Conservation (phyloP, 2,797 vertebrate genomes). For the Gymnothorax javanicus region DNA sequence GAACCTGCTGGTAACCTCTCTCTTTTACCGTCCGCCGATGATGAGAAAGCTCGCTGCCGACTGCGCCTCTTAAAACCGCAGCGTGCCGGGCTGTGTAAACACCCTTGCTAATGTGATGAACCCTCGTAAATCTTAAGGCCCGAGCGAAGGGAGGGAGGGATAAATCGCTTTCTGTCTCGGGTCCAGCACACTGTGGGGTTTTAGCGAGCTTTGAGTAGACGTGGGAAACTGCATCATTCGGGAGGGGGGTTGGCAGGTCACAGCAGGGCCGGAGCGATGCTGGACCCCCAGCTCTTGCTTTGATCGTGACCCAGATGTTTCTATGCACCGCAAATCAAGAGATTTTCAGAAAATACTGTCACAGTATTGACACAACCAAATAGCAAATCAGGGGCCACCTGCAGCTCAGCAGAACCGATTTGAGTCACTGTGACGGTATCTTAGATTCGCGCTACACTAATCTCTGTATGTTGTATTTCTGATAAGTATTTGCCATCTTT, state of each 20-base stretch:
- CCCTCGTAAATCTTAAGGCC: conserved; percentile 41
- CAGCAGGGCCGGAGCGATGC: neutral
- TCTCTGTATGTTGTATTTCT: neutral
- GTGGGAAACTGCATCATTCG: neutral
- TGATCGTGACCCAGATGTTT: neutral
- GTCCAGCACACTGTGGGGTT: neutral
- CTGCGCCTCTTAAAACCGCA: conserved; percentile 29
- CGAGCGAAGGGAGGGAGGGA: conserved; percentile 32
- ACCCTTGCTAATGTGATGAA: conserved; percentile 40
- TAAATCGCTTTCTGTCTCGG: conserved; percentile 20
- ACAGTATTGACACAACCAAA: neutral
- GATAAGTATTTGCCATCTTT: neutral
- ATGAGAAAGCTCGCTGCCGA: conserved; percentile 38
- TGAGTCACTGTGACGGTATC: neutral
- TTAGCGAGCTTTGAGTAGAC: neutral
- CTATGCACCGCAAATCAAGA: neutral
- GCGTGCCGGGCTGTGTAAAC: conserved; percentile 35
- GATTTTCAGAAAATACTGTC: neutral
- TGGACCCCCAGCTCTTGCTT: neutral
- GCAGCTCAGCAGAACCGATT: neutral
- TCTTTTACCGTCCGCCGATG: conserved; percentile 24
- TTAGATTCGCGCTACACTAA: neutral
- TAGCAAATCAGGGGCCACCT: neutral
- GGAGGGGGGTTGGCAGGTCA: neutral
- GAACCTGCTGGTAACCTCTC: conserved; percentile 4